Percentiles rank a stretch among this genome's conserved stretches.
Conservation (phyloP, 2,888 invertebrate species). For the Melanostoma mellinum region DNA sequence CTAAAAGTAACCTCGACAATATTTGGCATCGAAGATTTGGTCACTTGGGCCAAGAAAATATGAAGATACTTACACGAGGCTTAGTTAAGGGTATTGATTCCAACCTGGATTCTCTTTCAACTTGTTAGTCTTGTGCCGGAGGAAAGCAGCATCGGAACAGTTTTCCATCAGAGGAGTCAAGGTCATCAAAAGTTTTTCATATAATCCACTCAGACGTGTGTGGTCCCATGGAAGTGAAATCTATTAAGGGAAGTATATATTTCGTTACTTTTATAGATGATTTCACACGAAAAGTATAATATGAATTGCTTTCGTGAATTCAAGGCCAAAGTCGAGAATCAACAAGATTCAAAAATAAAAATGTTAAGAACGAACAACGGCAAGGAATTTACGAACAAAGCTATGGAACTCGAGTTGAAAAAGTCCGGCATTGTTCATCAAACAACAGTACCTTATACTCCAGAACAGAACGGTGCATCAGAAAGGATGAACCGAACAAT, state of each 20-base stretch:
- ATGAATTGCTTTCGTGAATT: not conserved
- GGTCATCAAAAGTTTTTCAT: slow-evolving; percentile 9
- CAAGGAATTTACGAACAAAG: no score
- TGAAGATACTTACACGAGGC: not conserved
- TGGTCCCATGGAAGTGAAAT: slow-evolving; percentile 4
- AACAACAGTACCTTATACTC: no score
- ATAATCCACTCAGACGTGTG: slow-evolving; percentile 7
- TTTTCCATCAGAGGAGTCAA: slow-evolving; percentile 6
- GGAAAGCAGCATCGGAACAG: not conserved
- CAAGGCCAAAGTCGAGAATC: no score
- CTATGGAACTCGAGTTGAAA: no score
- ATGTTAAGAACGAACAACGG: no score
- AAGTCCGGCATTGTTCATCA: no score
- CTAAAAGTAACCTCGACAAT: not conserved
- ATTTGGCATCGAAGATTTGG: slow-evolving; percentile 8
- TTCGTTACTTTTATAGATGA: slow-evolving; percentile 30
- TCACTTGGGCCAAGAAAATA: not conserved
- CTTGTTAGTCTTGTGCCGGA: not conserved
- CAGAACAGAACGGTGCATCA: no score
- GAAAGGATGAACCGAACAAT: no score
- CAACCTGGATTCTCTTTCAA: not conserved
- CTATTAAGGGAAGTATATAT: slow-evolving; percentile 1
- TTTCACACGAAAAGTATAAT: slow-evolving; percentile 12
- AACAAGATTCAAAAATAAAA: no score
- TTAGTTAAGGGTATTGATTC: not conserved